Evolutionary conservation across 2,888 invertebrate genomes (phyloP).

Genomic region (Neoitamus cyanurus): DNA sequence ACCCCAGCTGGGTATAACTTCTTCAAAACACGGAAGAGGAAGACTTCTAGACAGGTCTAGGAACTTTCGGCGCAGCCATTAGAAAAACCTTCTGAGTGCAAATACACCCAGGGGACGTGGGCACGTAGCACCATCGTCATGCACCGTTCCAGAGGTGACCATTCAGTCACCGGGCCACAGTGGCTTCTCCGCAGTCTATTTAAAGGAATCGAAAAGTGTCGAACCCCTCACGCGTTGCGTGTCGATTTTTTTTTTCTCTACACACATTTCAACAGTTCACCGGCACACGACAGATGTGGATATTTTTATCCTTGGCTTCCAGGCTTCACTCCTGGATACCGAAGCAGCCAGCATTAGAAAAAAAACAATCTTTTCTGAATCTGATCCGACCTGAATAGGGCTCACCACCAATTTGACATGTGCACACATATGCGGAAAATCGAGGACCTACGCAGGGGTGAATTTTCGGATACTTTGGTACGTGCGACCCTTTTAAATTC

Average conservation of each 20-base stretch:
- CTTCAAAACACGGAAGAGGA: conserved; percentile 21
- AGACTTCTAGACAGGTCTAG: conserved; percentile 28
- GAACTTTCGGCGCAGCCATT: background rate
- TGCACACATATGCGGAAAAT: conserved; percentile 36
- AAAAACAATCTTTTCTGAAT: conserved; percentile 1
- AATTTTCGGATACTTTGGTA: background rate
- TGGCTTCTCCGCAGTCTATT: conserved; percentile 21
- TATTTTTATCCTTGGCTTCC: conserved; percentile 37
- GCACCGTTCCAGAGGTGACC: background rate
- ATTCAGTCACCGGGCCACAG: background rate
- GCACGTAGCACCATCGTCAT: background rate
- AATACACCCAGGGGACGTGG: background rate
- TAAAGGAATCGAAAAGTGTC: conserved; percentile 48
- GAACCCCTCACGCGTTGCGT: conserved; percentile 46
- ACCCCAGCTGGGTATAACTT: background rate
- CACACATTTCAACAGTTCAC: conserved; percentile 23
- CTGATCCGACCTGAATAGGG: conserved; percentile 33
- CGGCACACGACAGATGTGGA: conserved; percentile 46
- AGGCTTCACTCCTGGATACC: background rate
- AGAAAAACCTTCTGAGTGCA: background rate
- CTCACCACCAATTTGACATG: conserved; percentile 34
- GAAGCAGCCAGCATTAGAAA: background rate
- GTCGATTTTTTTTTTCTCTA: conserved; percentile 30
- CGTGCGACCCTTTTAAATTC: conserved; percentile 25
- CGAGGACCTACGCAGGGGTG: background rate